These are phyloP conservation scores for Tribolium castaneum DNA, from an alignment of 1,140 invertebrate genomes.

Conservation along the genomic window DNA sequence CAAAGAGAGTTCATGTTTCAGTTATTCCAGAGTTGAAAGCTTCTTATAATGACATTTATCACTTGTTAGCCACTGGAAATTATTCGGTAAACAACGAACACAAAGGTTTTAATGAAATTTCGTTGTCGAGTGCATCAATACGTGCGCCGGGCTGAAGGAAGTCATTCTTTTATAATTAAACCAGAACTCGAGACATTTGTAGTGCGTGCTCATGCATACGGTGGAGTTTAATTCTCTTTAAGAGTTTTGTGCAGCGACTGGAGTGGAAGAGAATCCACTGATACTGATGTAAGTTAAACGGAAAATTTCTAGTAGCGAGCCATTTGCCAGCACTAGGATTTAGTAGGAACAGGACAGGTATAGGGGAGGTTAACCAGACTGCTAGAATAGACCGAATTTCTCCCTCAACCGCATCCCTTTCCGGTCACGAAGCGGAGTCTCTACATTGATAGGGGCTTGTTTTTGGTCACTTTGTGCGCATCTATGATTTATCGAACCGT, in stretches of 20 bases:
- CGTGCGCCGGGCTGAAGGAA: background rate
- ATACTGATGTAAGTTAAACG: slow-evolving; percentile 12
- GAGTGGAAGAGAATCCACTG: background rate
- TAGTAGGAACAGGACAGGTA: slow-evolving; percentile 14
- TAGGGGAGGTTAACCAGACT: slow-evolving; percentile 1
- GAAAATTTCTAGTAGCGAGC: background rate
- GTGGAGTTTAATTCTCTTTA: background rate
- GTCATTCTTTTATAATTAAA: background rate
- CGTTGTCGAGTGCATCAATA: background rate
- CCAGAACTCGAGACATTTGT: background rate
- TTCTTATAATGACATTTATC: background rate
- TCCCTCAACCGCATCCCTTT: slow-evolving; percentile 8
- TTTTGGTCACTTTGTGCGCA: slow-evolving; percentile 1
- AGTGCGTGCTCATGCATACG: slow-evolving; percentile 7
- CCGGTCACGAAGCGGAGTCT: slow-evolving; percentile 7
- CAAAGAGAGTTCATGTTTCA: background rate
- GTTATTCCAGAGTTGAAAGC: background rate
- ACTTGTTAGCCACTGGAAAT: background rate
- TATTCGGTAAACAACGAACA: background rate
- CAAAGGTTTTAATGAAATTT: background rate
- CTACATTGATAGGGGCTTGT: background rate
- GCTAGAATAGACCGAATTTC: background rate
- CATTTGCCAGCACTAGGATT: slow-evolving; percentile 1
- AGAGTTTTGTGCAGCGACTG: background rate
- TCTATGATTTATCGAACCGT: background rate